Evolutionary conservation across 2,797 vertebrate genomes (phyloP).

Genomic region (Salmo trutta): DNA sequence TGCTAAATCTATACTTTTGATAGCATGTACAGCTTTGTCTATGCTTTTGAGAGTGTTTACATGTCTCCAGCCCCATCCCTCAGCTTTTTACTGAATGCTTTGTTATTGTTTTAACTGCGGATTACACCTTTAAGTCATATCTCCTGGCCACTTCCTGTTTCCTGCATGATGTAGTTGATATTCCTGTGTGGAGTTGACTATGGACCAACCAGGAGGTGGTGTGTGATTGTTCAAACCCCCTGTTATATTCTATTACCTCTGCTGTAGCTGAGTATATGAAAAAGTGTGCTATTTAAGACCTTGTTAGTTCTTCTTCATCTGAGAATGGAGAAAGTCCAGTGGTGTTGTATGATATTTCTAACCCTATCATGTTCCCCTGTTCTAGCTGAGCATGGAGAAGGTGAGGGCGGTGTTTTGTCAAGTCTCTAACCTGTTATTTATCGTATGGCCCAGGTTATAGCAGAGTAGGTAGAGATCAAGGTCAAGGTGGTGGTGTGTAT

Average conservation of each 20-base stretch:
- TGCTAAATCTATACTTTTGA: neutral
- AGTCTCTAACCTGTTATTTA: neutral
- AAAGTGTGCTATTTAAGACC: neutral
- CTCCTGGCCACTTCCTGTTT: neutral
- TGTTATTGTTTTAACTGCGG: neutral
- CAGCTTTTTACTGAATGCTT: neutral
- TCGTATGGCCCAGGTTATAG: slow-evolving; percentile 85
- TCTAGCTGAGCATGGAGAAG: neutral
- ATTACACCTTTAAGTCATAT: neutral
- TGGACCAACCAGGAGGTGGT: neutral
- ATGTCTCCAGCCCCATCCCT: neutral
- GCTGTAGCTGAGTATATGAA: neutral
- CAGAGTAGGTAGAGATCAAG: slow-evolving; percentile 97
- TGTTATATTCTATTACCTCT: neutral
- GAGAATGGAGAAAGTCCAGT: neutral
- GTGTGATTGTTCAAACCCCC: neutral
- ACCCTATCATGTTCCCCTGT: neutral
- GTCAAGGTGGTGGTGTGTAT: slow-evolving; percentile 84
- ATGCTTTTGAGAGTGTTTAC: neutral
- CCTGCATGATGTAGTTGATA: neutral
- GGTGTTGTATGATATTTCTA: neutral
- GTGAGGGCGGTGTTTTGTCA: neutral
- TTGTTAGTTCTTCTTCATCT: neutral
- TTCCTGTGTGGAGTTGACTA: neutral
- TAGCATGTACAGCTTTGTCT: neutral